Base-by-base conservation (phyloP, 1,140 invertebrate species). In the Harlomillsia oculata region DNA sequence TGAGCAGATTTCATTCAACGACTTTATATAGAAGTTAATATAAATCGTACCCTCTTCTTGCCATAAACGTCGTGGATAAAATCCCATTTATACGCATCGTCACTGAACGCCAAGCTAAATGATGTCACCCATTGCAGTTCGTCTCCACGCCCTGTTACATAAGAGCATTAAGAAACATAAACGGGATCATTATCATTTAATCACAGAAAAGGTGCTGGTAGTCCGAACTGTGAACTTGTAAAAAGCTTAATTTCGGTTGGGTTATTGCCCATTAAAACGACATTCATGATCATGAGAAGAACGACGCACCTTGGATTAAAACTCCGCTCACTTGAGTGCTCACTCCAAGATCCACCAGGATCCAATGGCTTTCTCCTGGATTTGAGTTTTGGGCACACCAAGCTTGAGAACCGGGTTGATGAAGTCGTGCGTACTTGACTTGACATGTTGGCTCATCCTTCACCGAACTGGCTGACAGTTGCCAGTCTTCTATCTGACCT, bases 401-500 rank as follows among this genome's bases (percentile, higher is more conserved):
- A 8, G 59, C 64, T 32, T 59, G 60, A 32, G 41, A 29, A 29
- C 74, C 74, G 4, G 72, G 72, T 21, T 74, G 71, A 64, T 78
- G 77, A 2, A 80, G 69, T 5, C 78, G 67, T 13, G 75, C 77
- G 65, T 72, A 77, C 56, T 75, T 74, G 59, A 76, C 75, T 52
- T 76, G 72, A 65, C 77, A 79, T 18, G 70, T 69, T 6, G 70
- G 67, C 62, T 78, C 76, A 1, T 72, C 72, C 55, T 72, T 73
- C 3, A 71, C 71, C 16, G 76, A 78, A 9, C 75, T 77, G 9
- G 77, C 75, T 5, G 76, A 74, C 45, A 80, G 72, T 66, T 80
- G 78, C 77, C 78, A 79, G 65, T 80, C 78, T 65, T 75, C 69
- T 39, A 80, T 77, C 5, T 68, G 67, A 2, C 77, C 77, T 2